Evolutionary conservation across 2,888 invertebrate genomes (phyloP), one percentile per base, ranked within the genome.

Genomic region (Escarpia spicata): DNA sequence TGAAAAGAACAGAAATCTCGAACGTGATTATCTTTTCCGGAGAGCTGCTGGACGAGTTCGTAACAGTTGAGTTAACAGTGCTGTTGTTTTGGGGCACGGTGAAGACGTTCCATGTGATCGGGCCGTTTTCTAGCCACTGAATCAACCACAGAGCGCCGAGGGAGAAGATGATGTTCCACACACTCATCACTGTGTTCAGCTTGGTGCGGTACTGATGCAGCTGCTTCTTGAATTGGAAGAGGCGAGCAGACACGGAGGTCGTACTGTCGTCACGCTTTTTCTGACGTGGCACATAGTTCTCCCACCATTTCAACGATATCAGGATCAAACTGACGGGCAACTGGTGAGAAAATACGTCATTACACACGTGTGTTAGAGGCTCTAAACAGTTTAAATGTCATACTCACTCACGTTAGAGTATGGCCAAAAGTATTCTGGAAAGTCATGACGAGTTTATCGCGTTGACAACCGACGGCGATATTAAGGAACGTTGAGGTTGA

Each of bases 271-370:
- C 9, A 9, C 9, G 2, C 31, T 75, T 75, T 26, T 92, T 90
- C 75, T 95, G 94, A 92, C 95, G 95, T 90, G 96, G 96, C 8
- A 98, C 97, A 96, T 97, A 98, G 96, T 98, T 98, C 96, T 98
- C 98, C 98, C 98, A 98, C 98, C 98, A 98, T 43, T 98, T 98
- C 91, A 97, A 97, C 0, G 98, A 98, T 92, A 98, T 97, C 44
- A 98, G 96, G 58, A 98, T 94, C 92, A 98, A 97, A 3, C 98
- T 97, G 6, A 97, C 94, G 0, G 98, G 97, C 93, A 97, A 94
- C 19, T 97, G 95, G 97, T 6, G 75, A 75, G 75, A 26, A 75
- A 52, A 52, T 0, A 75, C n/a, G n/a, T 0, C 3, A 26, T 9
- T 15, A 52, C 52, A 52, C 9, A 15, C 10, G 9, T 37, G 1